Conservation (phyloP, 1,140 invertebrate species). For the Trigoniulus corallinus region DNA sequence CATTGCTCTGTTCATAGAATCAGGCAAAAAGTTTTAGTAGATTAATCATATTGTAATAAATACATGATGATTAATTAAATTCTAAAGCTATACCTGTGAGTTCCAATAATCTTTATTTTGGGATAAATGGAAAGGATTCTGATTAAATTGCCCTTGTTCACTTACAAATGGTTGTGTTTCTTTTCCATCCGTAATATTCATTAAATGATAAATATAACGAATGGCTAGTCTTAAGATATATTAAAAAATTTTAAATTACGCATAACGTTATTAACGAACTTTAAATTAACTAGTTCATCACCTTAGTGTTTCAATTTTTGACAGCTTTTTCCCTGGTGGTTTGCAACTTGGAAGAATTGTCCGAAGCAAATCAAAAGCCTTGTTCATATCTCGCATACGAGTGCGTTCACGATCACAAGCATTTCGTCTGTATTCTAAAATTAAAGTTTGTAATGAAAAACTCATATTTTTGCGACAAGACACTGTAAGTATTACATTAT, state of each 20-base stretch:
- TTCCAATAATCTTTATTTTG: neutral
- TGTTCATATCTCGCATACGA: slow-evolving; percentile 75
- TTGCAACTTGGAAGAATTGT: slow-evolving; percentile 59
- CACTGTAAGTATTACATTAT: too few relatives aligned
- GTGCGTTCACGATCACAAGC: slow-evolving; percentile 70
- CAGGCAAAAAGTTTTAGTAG: too few relatives aligned
- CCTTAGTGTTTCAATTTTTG: slow-evolving; percentile 69
- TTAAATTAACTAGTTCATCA: slow-evolving; percentile 18
- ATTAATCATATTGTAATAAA: neutral
- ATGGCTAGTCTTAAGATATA: slow-evolving; percentile 45
- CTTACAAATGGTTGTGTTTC: neutral
- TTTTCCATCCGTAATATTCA: slow-evolving; percentile 33
- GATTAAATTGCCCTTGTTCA: neutral
- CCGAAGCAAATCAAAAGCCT: slow-evolving; percentile 58
- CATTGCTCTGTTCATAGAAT: too few relatives aligned
- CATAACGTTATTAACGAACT: neutral
- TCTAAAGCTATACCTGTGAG: too few relatives aligned
- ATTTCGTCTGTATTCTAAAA: slow-evolving; percentile 57
- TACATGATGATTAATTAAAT: neutral
- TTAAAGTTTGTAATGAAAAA: too few relatives aligned
- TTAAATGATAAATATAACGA: slow-evolving; percentile 57
- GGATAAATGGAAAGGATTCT: neutral
- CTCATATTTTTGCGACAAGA: too few relatives aligned
- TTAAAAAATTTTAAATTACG: neutral
- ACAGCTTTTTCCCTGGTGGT: slow-evolving; percentile 71